phyloP scores from a whole-genome alignment of 1,140 invertebrate species.

The Magallana ariakensis region DNA sequence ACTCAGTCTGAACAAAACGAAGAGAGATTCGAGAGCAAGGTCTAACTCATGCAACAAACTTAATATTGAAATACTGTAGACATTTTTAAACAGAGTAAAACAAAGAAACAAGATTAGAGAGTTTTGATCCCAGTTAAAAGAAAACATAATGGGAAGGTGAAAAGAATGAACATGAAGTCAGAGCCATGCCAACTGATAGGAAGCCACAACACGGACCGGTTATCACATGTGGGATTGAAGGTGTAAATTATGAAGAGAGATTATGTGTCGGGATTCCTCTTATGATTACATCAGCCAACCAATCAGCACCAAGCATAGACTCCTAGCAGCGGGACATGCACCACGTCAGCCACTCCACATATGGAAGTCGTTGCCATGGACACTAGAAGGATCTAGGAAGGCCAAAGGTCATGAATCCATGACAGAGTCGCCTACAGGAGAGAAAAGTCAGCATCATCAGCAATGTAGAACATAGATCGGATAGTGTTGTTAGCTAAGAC shows the following conservation, averaged over 20 bases:
- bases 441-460: conserved; percentile 46
- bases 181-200: conserved; percentile 25
- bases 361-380: conserved; percentile 44
- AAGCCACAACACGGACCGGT: neutral
- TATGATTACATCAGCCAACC: conserved; percentile 25
- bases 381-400: conserved; percentile 37
- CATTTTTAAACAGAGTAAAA: neutral
- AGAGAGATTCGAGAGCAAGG: neutral
- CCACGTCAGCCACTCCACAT: conserved; percentile 41
- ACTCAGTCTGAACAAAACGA: neutral
- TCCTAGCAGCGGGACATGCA: conserved; percentile 22
- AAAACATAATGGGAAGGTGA: neutral
- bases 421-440: conserved; percentile 60
- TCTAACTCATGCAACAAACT: neutral
- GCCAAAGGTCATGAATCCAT: conserved; percentile 60
- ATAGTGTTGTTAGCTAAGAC: conserved; percentile 13
- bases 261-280: conserved; percentile 18
- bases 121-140: neutral
- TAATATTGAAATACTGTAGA: neutral
- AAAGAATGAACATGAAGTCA: neutral
- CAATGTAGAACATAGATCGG: neutral
- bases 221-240: neutral
- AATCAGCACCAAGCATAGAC: conserved; percentile 35
- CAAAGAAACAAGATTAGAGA: neutral
- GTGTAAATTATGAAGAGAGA: conserved; percentile 16